These are phyloP conservation scores for Dryobotodes eremita DNA, from an alignment of 2,888 invertebrate genomes.

Conservation along the genomic window DNA sequence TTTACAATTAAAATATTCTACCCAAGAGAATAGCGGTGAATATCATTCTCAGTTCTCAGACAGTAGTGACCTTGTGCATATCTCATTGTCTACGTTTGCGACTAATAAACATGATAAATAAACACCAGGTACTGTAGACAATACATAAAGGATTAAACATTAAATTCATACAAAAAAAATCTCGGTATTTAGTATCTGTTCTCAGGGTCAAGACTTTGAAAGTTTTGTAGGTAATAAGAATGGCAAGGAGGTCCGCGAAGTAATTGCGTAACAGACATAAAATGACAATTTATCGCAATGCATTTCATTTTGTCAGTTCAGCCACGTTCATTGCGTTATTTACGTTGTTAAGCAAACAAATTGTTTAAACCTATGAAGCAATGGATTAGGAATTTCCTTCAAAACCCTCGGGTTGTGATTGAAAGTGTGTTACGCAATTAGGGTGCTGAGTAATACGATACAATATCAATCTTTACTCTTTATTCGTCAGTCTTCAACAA, in stretches of 20 bases:
- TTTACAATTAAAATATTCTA: not conserved
- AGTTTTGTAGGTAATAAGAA: not conserved
- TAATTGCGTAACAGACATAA: no score
- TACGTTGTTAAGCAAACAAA: no score
- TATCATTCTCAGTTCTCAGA: constrained; percentile 17
- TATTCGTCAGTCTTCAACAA: not conserved
- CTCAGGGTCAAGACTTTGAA: not conserved
- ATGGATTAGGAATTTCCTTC: no score
- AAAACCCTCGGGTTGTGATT: no score
- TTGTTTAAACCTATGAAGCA: no score
- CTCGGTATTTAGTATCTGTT: not conserved
- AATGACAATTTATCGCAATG: no score
- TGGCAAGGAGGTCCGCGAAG: no score
- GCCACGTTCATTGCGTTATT: no score
- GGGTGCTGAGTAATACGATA: no score
- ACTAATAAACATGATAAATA: constrained; percentile 52
- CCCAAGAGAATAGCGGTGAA: constrained; percentile 22
- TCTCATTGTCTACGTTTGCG: constrained; percentile 50
- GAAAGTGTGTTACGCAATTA: no score
- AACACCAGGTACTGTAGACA: constrained; percentile 25
- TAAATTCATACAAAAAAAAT: constrained; percentile 14
- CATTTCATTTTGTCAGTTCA: no score
- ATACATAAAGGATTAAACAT: constrained; percentile 32
- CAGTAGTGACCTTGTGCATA: constrained; percentile 28
- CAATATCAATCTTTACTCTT: no score